Evolutionary conservation across 2,888 invertebrate species (phyloP), one percentile per base, ranked within the genome.

Genomic region (Platycheirus rosarum): DNA sequence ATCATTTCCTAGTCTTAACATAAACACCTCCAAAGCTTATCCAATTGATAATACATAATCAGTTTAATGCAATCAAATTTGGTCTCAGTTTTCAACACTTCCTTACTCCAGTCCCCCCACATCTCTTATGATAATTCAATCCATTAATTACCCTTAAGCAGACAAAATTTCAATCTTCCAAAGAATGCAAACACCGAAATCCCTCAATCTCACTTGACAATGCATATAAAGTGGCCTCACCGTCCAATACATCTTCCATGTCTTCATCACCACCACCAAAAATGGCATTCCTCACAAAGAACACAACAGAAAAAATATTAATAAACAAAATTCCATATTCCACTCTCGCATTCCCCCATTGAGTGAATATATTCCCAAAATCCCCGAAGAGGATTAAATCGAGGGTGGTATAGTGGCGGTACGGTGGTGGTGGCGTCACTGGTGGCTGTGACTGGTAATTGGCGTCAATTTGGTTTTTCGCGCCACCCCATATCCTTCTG

Each of bases 391-490:
- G 89, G 89, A 89, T 89, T 89, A 89, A 86, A 85, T 75, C 42
- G 66, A 77, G 73, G 75, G 66, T 63, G 68, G 53, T 57, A n/a
- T n/a, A 60, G 14, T 16, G 46, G 46, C 46, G 55, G 66, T 40
- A 11, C 29, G 26, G 26, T 44, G 53, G 26, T n/a, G 49, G 42
- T 60, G 51, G 53, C 23, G 9, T 49, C 53, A 55, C 62, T 80
- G 82, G 87, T 86, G 88, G 73, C 85, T 88, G 87, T 86, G 88
- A 86, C 88, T 89, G 88, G 89, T 90, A 90, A 90, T 90, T 90
- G 90, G 89, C 90, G 90, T 90, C 90, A 90, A 90, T 90, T 90
- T 89, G 88, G 89, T 89, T 89, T 90, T 90, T 90, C 88, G 90
- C 90, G 53, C 35, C 44, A 44, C 66, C 13, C 37, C 26, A 44